Conservation (phyloP, 2,113 vertebrate species). For the Solea senegalensis region DNA sequence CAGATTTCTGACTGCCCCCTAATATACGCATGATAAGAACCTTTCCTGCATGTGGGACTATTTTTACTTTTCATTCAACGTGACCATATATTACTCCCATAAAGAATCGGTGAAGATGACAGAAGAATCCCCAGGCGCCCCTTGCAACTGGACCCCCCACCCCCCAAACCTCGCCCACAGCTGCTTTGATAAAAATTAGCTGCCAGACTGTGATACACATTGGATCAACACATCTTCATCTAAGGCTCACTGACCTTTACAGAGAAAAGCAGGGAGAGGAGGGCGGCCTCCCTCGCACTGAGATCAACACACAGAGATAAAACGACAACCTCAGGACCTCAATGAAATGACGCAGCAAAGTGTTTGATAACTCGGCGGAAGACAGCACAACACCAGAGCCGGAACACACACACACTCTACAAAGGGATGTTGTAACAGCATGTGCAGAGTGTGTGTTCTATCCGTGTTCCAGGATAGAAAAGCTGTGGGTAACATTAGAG, state of each 20-base stretch:
- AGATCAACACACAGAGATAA: slow-evolving; percentile 59
- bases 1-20: no score
- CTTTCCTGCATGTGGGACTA: background rate
- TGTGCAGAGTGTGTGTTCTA: slow-evolving; percentile 5
- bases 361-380: slow-evolving; percentile 38
- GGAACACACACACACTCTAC: background rate
- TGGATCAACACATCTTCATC: slow-evolving; percentile 69
- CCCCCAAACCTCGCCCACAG: slow-evolving; percentile 36
- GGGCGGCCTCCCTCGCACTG: slow-evolving; percentile 44
- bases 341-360: slow-evolving; percentile 54
- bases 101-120: slow-evolving; percentile 31
- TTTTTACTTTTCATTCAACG: slow-evolving; percentile 11
- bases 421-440: slow-evolving; percentile 6
- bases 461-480: background rate
- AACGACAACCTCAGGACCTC: slow-evolving; percentile 66
- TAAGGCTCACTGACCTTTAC: slow-evolving; percentile 75
- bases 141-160: background rate
- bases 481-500: slow-evolving; percentile 46
- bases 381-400: slow-evolving; percentile 21
- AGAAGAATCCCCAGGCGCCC: slow-evolving; percentile 36
- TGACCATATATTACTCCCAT: slow-evolving; percentile 14
- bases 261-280: slow-evolving; percentile 48
- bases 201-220: slow-evolving; percentile 55
- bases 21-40: no score
- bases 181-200: slow-evolving; percentile 75